Evolutionary conservation across 2,797 vertebrate species (phyloP).

Genomic region (Rhabdophis nuchalis): DNA sequence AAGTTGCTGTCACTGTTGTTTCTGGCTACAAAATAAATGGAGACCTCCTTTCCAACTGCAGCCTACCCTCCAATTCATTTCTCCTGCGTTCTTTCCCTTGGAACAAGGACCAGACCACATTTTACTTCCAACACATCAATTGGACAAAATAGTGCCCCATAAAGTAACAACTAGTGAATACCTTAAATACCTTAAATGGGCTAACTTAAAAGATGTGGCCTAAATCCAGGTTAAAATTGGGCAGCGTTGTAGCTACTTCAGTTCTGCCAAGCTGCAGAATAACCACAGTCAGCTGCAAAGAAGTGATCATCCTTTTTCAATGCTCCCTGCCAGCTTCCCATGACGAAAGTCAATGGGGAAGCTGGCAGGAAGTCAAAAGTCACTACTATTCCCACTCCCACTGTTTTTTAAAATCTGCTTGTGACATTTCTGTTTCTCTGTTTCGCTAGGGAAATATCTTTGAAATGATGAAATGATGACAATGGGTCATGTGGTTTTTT

Average conservation of each 20-base stretch:
- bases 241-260: neutral
- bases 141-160: neutral
- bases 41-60: neutral
- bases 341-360: neutral
- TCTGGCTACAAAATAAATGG: neutral
- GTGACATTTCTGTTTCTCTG: neutral
- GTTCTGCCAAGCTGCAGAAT: neutral
- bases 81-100: neutral
- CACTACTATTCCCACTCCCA: neutral
- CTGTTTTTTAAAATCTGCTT: neutral
- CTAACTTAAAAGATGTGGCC: neutral
- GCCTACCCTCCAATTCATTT: neutral
- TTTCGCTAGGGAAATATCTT: neutral
- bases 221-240: neutral
- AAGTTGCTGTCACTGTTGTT: neutral
- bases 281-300: neutral
- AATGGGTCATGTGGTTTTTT: neutral
- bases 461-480: neutral
- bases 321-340: neutral
- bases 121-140: neutral
- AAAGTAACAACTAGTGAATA: neutral
- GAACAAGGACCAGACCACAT: neutral
- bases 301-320: neutral
- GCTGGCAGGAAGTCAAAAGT: neutral
- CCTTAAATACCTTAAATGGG: neutral